These are phyloP conservation scores for Pseudois nayaur DNA, from an alignment of 2,113 vertebrate genomes.

Conservation along the genomic window DNA sequence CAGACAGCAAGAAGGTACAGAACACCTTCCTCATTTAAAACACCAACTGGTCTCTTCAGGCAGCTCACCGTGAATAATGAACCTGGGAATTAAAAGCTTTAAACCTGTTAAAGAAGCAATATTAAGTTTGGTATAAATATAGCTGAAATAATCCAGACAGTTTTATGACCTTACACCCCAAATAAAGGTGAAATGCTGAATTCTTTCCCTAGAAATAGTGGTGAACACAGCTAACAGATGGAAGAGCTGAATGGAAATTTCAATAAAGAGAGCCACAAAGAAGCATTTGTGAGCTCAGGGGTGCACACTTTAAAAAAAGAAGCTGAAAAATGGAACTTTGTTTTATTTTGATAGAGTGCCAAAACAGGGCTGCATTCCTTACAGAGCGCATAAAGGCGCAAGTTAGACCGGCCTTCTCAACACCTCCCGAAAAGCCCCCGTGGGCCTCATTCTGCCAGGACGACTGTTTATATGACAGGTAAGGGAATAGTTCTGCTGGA, in stretches of 20 bases:
- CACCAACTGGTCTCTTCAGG: slow-evolving; percentile 79
- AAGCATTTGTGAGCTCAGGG: slow-evolving; percentile 86
- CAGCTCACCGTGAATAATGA: slow-evolving; percentile 78
- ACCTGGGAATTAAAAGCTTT: slow-evolving; percentile 85
- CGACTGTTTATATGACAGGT: slow-evolving; percentile 91
- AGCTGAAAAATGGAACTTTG: slow-evolving; percentile 86
- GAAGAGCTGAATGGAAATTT: slow-evolving; percentile 88
- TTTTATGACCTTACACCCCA: slow-evolving; percentile 88
- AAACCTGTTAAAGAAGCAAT: slow-evolving; percentile 88
- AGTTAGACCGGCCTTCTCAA: slow-evolving; percentile 88
- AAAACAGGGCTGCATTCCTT: slow-evolving; percentile 87
- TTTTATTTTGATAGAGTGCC: slow-evolving; percentile 88
- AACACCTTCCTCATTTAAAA: slow-evolving; percentile 75
- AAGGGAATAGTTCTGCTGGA: slow-evolving; percentile 88
- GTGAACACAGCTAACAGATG: slow-evolving; percentile 88
- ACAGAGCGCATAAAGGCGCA: slow-evolving; percentile 86
- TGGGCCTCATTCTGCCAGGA: slow-evolving; percentile 90
- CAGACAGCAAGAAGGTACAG: slow-evolving; percentile 48
- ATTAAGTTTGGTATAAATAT: slow-evolving; percentile 89
- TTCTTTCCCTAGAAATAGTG: slow-evolving; percentile 85
- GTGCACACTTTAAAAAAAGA: slow-evolving; percentile 73
- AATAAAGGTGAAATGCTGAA: slow-evolving; percentile 85
- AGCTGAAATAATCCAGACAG: slow-evolving; percentile 88
- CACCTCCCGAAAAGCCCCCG: slow-evolving; percentile 86
- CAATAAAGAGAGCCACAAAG: slow-evolving; percentile 88